phyloP scores from a whole-genome alignment of 2,113 vertebrate genomes.

The Clupea harengus region DNA sequence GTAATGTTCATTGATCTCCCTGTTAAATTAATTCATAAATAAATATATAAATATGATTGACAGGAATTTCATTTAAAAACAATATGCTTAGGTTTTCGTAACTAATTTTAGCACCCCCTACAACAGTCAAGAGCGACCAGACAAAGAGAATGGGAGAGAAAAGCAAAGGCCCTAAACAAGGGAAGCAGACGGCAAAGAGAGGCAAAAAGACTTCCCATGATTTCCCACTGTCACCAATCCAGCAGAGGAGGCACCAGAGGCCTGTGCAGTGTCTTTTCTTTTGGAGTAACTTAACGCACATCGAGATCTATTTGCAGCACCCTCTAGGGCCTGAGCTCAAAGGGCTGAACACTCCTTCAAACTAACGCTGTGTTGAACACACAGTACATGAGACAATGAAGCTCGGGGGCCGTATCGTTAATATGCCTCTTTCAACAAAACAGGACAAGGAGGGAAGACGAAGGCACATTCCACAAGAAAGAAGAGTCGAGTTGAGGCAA shows the following conservation, averaged over 20 bases:
- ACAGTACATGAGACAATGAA: neutral
- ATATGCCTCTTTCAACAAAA: neutral
- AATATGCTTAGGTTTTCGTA: neutral
- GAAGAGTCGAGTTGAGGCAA: neutral
- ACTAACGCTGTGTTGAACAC: neutral
- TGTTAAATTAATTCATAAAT: no score
- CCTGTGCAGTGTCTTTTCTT: slow-evolving; percentile 9
- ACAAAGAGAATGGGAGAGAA: neutral
- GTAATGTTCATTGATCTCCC: no score
- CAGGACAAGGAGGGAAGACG: neutral
- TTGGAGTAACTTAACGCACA: slow-evolving; percentile 20
- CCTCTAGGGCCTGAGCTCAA: neutral
- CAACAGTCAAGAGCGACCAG: neutral
- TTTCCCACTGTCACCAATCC: slow-evolving; percentile 26
- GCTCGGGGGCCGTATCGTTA: neutral
- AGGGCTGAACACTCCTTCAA: neutral
- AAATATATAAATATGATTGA: neutral
- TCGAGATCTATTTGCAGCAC: neutral
- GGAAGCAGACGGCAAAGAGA: neutral
- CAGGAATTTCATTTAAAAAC: neutral
- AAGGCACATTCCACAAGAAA: neutral
- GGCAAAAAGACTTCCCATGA: slow-evolving; percentile 43
- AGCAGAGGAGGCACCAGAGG: slow-evolving; percentile 1
- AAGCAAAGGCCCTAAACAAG: neutral
- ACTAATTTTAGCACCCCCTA: neutral